Base-by-base conservation (phyloP, 2,797 vertebrate genomes). In the Anniella stebbinsi region DNA sequence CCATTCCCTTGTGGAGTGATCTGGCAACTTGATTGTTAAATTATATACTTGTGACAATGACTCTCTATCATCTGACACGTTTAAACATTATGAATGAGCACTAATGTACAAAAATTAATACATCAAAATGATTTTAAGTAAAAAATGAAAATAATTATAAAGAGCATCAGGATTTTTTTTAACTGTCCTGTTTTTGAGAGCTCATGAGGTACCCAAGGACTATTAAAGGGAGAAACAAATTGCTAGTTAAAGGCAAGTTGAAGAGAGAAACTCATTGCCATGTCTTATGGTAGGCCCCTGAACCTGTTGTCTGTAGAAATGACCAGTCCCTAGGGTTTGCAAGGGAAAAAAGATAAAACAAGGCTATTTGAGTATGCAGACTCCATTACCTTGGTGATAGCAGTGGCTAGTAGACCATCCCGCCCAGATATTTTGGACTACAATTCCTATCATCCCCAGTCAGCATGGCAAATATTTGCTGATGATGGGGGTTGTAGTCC, bases 121-220 rank as follows among this genome's bases (percentile, higher is more conserved):
- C 38, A 67, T 45, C 45, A 67, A 69, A 41, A 33, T 77, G 36
- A 63, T 17, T 80, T 28, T 33, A 28, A 41, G 23, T 66, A 23
- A 80, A 70, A 80, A 70, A 30, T 88, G 11, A 72, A 88, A 86
- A 38, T 21, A 17, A 38, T 81, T 17, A 45, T 69, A 36, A 69
- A 69, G 38, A 33, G 9, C 25, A n/a, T 25, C 38, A 51, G 51
- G 15, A 51, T 77, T 57, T 73, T 21, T 73, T 21, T 21, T 38
- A 60, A 36, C 45, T 21, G 21, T 12, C 10, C 23, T 15, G 4
- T 54, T 73, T 82, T 57, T 72, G 57, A 10, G 25, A 57, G 25
- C 36, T 88, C 8, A 38, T 76, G 72, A 84, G 83, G 84, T 89
- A 84, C n/a, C 36, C 66, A 88, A 82, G 48, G 67, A 15, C 33